These are phyloP conservation scores for Holothuria leucospilota DNA, from an alignment of 53 echinoderm and acorn worm species.

Conservation along the genomic window DNA sequence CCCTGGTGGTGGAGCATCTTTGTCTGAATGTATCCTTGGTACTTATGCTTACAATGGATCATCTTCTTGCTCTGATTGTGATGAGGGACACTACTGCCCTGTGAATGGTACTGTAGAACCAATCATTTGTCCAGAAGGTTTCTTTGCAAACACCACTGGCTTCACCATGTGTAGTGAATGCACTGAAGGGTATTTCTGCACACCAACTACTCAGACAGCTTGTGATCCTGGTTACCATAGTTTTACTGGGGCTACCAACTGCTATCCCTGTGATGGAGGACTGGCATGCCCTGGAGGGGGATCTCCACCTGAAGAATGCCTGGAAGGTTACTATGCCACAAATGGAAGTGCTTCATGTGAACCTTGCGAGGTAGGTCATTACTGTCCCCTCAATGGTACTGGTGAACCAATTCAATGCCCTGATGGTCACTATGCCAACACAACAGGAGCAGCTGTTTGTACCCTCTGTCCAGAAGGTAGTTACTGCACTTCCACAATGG, in stretches of 20 bases:
- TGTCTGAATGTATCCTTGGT: constrained; percentile 58
- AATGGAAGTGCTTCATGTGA: constrained; percentile 76
- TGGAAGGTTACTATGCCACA: constrained; percentile 70
- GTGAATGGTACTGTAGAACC: constrained; percentile 36
- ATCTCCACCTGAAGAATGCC: constrained; percentile 59
- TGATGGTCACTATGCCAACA: constrained; percentile 66
- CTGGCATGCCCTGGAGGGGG: constrained; percentile 70
- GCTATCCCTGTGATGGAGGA: constrained; percentile 77
- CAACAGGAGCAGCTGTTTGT: constrained; percentile 52
- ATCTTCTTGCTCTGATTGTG: constrained; percentile 64
- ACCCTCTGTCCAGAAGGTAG: constrained; percentile 66
- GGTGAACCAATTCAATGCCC: constrained; percentile 69
- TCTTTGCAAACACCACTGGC: constrained; percentile 57
- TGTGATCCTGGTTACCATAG: constrained; percentile 82
- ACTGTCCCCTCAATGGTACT: constrained; percentile 77
- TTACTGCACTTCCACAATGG: constrained; percentile 69
- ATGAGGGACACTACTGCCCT: constrained; percentile 70
- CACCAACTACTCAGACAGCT: constrained; percentile 57
- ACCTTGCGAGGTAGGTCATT: constrained; percentile 74
- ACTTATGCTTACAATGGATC: constrained; percentile 78
- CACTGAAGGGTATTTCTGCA: constrained; percentile 80
- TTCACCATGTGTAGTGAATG: constrained; percentile 70
- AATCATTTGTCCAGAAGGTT: constrained; percentile 50
- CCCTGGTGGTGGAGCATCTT: constrained; percentile 46
- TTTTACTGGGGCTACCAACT: constrained; percentile 65